A percentile compares a stretch with the other conserved stretches of the same genome.
These are phyloP conservation scores for Tetragnatha versicolor DNA, from an alignment of 1,140 invertebrate genomes.

Conservation along the genomic window DNA sequence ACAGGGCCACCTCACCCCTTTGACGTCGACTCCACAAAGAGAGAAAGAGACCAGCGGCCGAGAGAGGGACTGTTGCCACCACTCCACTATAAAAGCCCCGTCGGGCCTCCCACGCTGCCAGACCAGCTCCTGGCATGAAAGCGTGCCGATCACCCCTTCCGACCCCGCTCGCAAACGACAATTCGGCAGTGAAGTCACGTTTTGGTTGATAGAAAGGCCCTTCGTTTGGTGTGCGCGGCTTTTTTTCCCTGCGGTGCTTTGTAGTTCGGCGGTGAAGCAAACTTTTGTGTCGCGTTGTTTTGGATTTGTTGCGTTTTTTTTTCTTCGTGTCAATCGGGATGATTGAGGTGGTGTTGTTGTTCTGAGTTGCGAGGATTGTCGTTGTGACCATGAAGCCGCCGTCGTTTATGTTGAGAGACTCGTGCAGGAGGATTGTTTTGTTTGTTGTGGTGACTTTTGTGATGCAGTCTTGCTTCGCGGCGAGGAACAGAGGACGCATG, in stretches of 20 bases:
- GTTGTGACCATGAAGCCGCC: neutral
- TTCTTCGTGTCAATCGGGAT: neutral
- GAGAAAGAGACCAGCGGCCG: neutral
- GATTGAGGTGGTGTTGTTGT: neutral
- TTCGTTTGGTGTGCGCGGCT: too few relatives aligned
- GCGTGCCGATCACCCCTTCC: constrained; percentile 10
- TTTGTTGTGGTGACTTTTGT: neutral
- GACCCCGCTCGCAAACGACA: neutral
- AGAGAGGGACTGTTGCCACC: neutral
- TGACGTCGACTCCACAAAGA: constrained; percentile 5
- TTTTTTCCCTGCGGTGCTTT: too few relatives aligned
- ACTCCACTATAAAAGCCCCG: constrained; percentile 27
- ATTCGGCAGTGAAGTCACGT: constrained; percentile 17
- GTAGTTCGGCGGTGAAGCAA: too few relatives aligned
- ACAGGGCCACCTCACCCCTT: constrained; percentile 7
- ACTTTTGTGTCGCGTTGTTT: too few relatives aligned
- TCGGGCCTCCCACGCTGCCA: constrained; percentile 1
- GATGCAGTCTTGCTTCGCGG: neutral
- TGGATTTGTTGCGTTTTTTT: too few relatives aligned
- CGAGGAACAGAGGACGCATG: constrained; percentile 32
- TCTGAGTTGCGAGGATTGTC: neutral
- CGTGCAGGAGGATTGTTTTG: constrained; percentile 1
- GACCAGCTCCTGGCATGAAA: constrained; percentile 29
- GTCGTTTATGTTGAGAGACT: neutral
- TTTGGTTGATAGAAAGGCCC: too few relatives aligned